Conservation (phyloP, 2,113 vertebrate species). For the rabbit (Oryctolagus cuniculus) region mOryCun1.1 NC_091443.1:52066501-52067000, state of each 20-base stretch:
- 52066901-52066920: background rate
- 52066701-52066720: background rate
- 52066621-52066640: background rate
- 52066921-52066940: background rate
- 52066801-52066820: background rate
- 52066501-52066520: no score
- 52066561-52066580: no score
- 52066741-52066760: background rate
- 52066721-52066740: background rate
- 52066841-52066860: background rate
- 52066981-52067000: background rate
- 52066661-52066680: background rate
- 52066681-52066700: background rate
- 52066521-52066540: no score
- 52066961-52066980: constrained; percentile 16
- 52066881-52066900: background rate
- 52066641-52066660: background rate
- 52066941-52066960: constrained; percentile 11
- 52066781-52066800: background rate
- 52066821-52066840: background rate
- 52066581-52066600: no score
- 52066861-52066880: background rate
- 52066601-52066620: background rate
- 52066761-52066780: background rate
- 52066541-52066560: no score